Percentiles rank a stretch among this genome's conserved stretches.
These are phyloP conservation scores for Selene dorsalis DNA, from an alignment of 2,797 vertebrate genomes.

Conservation along the genomic window DNA sequence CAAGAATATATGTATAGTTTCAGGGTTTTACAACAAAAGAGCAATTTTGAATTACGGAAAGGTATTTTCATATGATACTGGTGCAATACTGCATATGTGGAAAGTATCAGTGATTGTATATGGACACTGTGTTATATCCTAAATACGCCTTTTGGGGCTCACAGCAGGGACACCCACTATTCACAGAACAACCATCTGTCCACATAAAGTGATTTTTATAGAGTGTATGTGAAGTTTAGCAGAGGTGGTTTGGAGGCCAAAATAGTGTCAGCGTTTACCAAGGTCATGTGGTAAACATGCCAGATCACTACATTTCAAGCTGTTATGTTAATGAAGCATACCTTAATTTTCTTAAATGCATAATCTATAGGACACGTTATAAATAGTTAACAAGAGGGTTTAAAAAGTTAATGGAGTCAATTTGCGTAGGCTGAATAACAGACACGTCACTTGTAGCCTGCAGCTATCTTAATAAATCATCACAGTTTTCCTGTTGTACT, in stretches of 20 bases:
- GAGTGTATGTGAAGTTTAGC: not conserved
- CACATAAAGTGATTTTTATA: constrained; percentile 26
- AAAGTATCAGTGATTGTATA: not conserved
- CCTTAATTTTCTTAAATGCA: not conserved
- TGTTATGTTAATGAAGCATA: not conserved
- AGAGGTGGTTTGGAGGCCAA: constrained; percentile 32
- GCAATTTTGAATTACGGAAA: not conserved
- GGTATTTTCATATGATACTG: not conserved
- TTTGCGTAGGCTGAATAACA: too few species aligned
- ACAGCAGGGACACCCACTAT: constrained; percentile 27
- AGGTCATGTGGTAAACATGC: not conserved
- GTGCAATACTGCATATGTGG: too few species aligned
- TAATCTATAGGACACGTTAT: too few species aligned
- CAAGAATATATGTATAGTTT: not conserved
- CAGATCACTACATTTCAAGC: not conserved
- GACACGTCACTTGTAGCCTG: not conserved
- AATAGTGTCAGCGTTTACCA: constrained; percentile 14
- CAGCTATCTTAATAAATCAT: not conserved
- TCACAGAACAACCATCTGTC: constrained; percentile 49
- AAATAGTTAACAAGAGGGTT: not conserved
- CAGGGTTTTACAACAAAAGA: not conserved
- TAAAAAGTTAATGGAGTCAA: too few species aligned
- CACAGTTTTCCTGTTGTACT: not conserved
- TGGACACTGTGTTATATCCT: not conserved
- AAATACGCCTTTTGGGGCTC: not conserved